Base-by-base conservation (phyloP, 2,113 vertebrate genomes). In the Apteryx mantelli region DNA sequence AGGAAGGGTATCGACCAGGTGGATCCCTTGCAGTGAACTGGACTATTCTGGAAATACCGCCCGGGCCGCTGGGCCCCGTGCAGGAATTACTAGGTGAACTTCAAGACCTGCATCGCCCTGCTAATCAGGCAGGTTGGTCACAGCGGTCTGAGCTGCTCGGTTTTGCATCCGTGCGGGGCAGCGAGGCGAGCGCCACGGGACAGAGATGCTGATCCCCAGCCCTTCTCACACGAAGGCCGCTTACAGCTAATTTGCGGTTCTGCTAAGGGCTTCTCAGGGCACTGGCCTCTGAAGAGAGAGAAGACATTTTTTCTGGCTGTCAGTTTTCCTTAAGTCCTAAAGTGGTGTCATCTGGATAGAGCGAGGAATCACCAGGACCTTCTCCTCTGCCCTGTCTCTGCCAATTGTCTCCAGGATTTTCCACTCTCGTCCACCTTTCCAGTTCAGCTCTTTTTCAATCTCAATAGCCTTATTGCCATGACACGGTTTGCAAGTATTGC, bases 401-500 rank as follows among this genome's bases (percentile, higher is more conserved):
- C 19, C 97, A 91, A 82, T 97, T 91, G 80, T 91, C 94, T 89
- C 80, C 96, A 52, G 92, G 90, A 83, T 44, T 83, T 25, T 55
- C 83, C 0, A 2, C 48, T n/a, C 94, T 84, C 64, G 0, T 91
- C 80, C 91, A 93, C 94, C 95, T 94, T 93, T 93, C 95, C 92
- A 95, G 61, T 48, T 88, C 92, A 88, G 81, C 91, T 95, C 95
- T 88, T 92, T 96, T 89, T 95, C 96, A 91, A 56, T 89, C 93
- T 91, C 95, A 0, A 13, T 18, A 40, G 89, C 76, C 22, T 97
- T 84, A 96, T 93, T 94, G 97, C 88, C 97, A 30, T 96, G 96
- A 95, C 96, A 93, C 22, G 58, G 83, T 24, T 58, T 96, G 91
- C 83, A 76, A 97, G 94, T 61, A 22, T 93, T 96, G 95, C 97